Evolutionary conservation across 1,140 invertebrate genomes (phyloP).

Genomic region (Drosophila grimshawi): DNA sequence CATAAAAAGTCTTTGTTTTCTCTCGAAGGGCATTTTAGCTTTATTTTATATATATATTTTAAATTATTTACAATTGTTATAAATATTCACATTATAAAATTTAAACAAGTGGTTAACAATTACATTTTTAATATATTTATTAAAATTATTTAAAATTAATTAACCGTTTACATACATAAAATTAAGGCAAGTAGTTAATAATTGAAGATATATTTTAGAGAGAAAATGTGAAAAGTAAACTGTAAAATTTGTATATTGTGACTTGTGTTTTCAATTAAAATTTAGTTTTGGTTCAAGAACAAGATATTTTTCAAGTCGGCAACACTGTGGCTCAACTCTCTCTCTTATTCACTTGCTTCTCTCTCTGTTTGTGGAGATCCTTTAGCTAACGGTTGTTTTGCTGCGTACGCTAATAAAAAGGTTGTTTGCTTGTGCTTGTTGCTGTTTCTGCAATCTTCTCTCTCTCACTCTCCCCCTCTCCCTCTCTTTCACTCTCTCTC

Average conservation of each 20-base stretch:
- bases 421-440: slow-evolving; percentile 36
- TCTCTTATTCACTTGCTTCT: slow-evolving; percentile 1
- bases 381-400: slow-evolving; percentile 66
- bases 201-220: no score
- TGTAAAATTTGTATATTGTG: no score
- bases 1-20: not conserved
- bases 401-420: slow-evolving; percentile 33
- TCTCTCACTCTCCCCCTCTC: not conserved
- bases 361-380: slow-evolving; percentile 42
- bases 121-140: not conserved
- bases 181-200: no score
- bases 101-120: no score
- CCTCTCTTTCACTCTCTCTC: not conserved
- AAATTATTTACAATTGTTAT: no score
- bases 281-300: not conserved
- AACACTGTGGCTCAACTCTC: not conserved
- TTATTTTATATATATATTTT: no score
- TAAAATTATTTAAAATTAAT: not conserved
- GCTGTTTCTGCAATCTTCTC: slow-evolving; percentile 10
- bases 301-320: not conserved
- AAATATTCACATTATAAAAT: no score
- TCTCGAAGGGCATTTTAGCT: not conserved
- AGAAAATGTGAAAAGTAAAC: no score
- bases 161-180: no score
- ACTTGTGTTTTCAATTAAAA: not conserved